Base-by-base conservation (phyloP, 1,140 invertebrate genomes). In the Drosophila nasuta region DNA sequence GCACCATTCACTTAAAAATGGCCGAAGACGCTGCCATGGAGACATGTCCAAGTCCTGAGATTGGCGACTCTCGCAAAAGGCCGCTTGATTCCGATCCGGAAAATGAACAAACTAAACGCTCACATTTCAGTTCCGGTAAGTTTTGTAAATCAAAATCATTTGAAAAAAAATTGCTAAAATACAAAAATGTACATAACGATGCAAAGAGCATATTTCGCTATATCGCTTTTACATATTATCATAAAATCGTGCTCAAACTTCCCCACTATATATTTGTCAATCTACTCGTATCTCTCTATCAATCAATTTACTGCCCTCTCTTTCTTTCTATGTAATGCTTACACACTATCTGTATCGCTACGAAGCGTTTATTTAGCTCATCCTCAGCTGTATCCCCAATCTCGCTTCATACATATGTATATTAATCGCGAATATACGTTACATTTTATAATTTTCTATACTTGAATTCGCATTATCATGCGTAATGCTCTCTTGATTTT, bases 101-200 rank as follows among this genome's bases (percentile, higher is more conserved):
- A 93, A 96, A 96, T 94, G 96, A 96, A 91, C 95, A 96, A 91
- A 96, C 96, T 76, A 97, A 97, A 94, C 95, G 96, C 93, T 97
- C 96, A 82, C 96, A 97, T 93, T 96, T 96, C 93, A 96, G 96
- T 92, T 95, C 95, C 96, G 96, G 96, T 97, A 95, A 94, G 93
- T 92, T 89, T 70, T 83, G 63, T 70, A 77, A 82, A 79, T 73
- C 72, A 70, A 86, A 76, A 68, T 75, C 77, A 81, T 80, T 62
- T 56, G 25, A 67, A 70, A 69, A 46, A 46, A 70, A 65, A 62
- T 74, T 28, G 30, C n/a, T 3, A 74, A 63, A 63, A 52, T 43
- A 33, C 59, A 64, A 67, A 49, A 17, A 71, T 62, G 57, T 52
- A 77, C 62, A 66, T 72, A 68, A 63, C 71, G 66, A 58, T 35